Base-by-base conservation (phyloP, 2,113 vertebrate genomes). In the Pelmatolapia mariae region DNA sequence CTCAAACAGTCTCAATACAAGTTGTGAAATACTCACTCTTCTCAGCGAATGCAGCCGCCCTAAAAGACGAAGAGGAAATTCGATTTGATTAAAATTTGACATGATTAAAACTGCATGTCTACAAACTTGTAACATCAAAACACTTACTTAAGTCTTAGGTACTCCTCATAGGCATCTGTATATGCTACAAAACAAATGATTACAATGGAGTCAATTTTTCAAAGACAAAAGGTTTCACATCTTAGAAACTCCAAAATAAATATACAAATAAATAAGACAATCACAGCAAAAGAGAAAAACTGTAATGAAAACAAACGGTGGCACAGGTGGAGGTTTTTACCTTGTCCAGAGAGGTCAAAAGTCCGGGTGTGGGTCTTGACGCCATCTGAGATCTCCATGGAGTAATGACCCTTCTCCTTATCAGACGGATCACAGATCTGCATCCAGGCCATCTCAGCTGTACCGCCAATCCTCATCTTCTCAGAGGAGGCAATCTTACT, bases 21-120 rank as follows among this genome's bases (percentile, higher is more conserved):
- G 26, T 12, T 31, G 43, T 47, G 7, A 61, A 76, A 47, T 86
- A 98, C 98, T 99, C 96, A 99, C 98, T 99, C 91, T 99, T 99
- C 95, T 99, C 99, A 54, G 99, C 99, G 86, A 99, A 98, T 5
- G 98, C 99, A 56, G 98, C 98, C 0, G 98, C 98, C 96, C 99
- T 99, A 22, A 87, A 95, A 91, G 11, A 68, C 8, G 61, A 71
- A 86, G 76, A 61, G 68, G 3, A 52, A 68, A 40, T 4, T 31
- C 2, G 3, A 15, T 9, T 5, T 61, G 8, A 86, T 87, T 81
- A 84, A 7, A 0, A 47, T 57, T 4, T 2, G 1, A 45, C 7
- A 5, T 1, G 71, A 31, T 19, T 3, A 22, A 26, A 81, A 5
- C 26, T 8, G 4, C 9, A 31, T 4, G 15, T 52, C 19, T 1